Percentiles rank a stretch among this genome's conserved stretches.
Conservation (phyloP, 2,797 vertebrate genomes). For the Alcedo atthis region DNA sequence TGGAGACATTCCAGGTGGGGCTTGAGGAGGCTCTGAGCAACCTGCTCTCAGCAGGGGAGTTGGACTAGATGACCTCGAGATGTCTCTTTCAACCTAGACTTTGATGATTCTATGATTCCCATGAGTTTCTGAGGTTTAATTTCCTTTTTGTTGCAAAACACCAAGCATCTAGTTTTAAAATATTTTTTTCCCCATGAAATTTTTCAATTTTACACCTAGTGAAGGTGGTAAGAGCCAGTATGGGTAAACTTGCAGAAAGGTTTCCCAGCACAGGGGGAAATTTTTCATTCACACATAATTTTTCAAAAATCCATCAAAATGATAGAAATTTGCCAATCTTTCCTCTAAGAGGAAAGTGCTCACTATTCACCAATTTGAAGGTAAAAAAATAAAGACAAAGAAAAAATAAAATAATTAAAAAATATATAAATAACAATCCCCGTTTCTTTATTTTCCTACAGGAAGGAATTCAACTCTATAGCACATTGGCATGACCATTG, state of each 20-base stretch:
- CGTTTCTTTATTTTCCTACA: not conserved
- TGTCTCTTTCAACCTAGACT: no score
- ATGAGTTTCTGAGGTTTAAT: not conserved
- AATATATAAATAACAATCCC: no score
- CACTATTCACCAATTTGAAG: not conserved
- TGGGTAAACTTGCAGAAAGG: not conserved
- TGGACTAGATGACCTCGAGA: no score
- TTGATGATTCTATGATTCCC: no score
- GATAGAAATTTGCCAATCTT: not conserved
- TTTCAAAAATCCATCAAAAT: not conserved
- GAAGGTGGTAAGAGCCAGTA: not conserved
- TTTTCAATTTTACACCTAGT: not conserved
- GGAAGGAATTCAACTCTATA: not conserved
- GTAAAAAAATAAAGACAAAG: not conserved
- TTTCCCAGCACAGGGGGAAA: fast-evolving
- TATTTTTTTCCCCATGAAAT: not conserved
- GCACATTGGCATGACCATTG: not conserved
- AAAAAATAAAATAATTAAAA: no score
- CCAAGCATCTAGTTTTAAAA: not conserved
- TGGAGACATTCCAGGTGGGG: no score
- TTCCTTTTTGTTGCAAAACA: not conserved
- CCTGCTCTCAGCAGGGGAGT: no score
- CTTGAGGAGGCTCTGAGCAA: no score
- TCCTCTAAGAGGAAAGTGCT: not conserved
- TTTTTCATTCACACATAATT: not conserved